Evolutionary conservation across 2,797 vertebrate genomes (phyloP), one percentile per base, ranked within the genome.

Genomic region (Threskiornis aethiopicus): DNA sequence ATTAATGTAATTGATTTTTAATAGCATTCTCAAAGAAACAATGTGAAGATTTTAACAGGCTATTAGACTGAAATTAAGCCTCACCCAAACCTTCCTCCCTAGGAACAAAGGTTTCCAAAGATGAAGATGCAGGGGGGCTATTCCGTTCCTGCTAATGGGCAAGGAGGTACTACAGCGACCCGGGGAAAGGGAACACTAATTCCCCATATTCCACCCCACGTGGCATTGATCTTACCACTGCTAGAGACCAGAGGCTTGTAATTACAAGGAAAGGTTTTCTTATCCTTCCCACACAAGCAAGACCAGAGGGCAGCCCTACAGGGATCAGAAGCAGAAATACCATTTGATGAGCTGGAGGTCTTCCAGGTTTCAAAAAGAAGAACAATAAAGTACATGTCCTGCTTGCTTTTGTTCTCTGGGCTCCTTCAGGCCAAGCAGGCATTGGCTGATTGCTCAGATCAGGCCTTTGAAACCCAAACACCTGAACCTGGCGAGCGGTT

Each of bases 1-100:
- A 96, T 97, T 96, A 97, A 84, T 61, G 84, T 96, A 97, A 97
- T 97, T 96, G 96, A 88, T 95, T 96, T 95, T 96, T 97, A 97
- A 97, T 96, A 89, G 86, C 76, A 59, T 96, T 92, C 85, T 93
- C 93, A 81, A 80, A 92, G 93, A 84, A 91, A 57, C 1, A 13
- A 94, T 59, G 92, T 89, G 92, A 88, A 86, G 93, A 89, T 94
- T 95, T 95, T 94, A 97, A 96, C 92, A 87, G 91, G 78, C 87
- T 95, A 87, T 94, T 93, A 97, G 96, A 33, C 20, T 70, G 90
- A 96, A 96, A 96, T 85, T 75, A 91, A 92, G 37, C 84, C 79
- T 96, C 85, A 42, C 82, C 90, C 86, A 89, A 93, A 79, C n/a
- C 64, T 87, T 81, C 81, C 62, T 89, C 59, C 88, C 33, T 52